Conservation (phyloP, 2,797 vertebrate genomes). For the Amblyraja radiata region DNA sequence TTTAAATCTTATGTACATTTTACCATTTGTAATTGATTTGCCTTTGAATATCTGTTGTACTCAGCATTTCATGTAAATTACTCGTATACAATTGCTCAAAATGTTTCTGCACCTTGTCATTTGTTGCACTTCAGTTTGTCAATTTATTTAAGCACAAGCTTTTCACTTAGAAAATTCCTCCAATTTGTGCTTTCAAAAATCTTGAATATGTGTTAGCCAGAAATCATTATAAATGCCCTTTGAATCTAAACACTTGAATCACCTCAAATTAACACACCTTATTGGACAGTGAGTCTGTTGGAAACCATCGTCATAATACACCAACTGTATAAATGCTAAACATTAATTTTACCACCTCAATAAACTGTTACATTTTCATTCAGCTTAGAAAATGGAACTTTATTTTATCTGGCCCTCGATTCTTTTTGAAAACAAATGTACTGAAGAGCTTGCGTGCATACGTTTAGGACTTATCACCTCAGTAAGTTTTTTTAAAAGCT, state of each 20-base stretch:
- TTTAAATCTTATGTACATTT: background rate
- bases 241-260: slow-evolving; percentile 6
- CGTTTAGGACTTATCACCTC: slow-evolving; percentile 34
- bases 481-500: slow-evolving; percentile 29
- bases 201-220: background rate
- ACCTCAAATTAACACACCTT: background rate
- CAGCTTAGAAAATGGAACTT: background rate
- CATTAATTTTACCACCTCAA: slow-evolving; percentile 14
- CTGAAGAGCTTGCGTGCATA: slow-evolving; percentile 21
- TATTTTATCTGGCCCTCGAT: background rate
- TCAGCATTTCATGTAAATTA: background rate
- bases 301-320: background rate
- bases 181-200: background rate
- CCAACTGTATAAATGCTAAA: slow-evolving; percentile 2
- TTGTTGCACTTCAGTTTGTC: slow-evolving; percentile 20
- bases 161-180: background rate
- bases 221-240: background rate
- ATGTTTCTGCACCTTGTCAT: background rate
- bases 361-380: slow-evolving; percentile 4
- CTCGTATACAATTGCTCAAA: background rate
- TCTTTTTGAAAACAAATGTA: slow-evolving; percentile 32
- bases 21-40: slow-evolving; percentile 23
- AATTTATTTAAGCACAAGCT: slow-evolving; percentile 1
- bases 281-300: background rate
- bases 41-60: slow-evolving; percentile 12